Conservation (phyloP, 2,797 vertebrate species). For the Sphenopsis melanotis region DNA sequence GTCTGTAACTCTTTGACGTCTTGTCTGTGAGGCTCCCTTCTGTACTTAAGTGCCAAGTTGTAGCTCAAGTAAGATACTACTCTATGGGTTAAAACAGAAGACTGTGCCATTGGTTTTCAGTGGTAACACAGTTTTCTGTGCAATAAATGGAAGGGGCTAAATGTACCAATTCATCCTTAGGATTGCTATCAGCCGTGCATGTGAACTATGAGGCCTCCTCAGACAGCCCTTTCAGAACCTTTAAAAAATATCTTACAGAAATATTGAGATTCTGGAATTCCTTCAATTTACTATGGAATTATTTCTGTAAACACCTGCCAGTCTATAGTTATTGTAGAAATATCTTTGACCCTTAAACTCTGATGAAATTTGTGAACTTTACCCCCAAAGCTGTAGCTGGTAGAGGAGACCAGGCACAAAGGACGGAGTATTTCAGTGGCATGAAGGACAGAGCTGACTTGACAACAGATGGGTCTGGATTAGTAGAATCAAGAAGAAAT, state of each 20-base stretch:
- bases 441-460: neutral
- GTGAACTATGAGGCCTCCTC: neutral
- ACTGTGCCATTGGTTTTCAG: neutral
- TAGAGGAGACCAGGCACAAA: neutral
- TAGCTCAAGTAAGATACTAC: neutral
- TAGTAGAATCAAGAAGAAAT: neutral
- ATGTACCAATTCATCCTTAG: neutral
- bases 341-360: neutral
- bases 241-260: neutral
- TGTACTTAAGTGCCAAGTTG: neutral
- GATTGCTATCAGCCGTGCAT: neutral
- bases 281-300: neutral
- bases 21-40: neutral
- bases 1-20: neutral
- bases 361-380: neutral
- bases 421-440: neutral
- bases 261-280: neutral
- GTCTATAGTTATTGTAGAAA: neutral
- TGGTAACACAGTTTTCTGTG: neutral
- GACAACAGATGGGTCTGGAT: neutral
- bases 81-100: neutral
- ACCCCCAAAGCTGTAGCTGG: neutral
- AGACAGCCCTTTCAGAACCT: neutral
- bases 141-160: neutral
- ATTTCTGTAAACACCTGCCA: neutral